These are phyloP conservation scores for Morpho achilles DNA, from an alignment of 2,888 invertebrate species.

Conservation along the genomic window DNA sequence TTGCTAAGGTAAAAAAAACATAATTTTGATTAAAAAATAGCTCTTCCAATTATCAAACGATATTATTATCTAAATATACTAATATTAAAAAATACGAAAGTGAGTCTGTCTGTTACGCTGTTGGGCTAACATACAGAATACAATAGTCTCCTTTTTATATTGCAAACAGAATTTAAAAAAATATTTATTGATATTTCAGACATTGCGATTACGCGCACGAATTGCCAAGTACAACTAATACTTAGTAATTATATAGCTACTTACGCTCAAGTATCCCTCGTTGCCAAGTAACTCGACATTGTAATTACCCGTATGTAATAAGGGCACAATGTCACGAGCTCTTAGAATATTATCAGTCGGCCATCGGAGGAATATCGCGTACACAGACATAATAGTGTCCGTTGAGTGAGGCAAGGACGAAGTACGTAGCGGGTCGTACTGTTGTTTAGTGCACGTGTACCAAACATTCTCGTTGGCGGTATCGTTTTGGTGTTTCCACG, in stretches of 20 bases:
- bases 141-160: no score
- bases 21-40: no score
- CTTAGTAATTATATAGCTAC: constrained; percentile 23
- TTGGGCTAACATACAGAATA: no score
- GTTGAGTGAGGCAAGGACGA: constrained; percentile 34
- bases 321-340: constrained; percentile 39
- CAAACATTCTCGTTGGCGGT: constrained; percentile 84
- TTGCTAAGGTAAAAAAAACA: no score
- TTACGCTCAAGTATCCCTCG: constrained; percentile 43
- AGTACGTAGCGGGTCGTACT: constrained; percentile 42
- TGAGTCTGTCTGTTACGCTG: no score
- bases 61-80: no score
- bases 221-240: no score
- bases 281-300: constrained; percentile 49
- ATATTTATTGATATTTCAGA: no score
- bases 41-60: no score
- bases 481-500: constrained; percentile 92
- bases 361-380: constrained; percentile 85
- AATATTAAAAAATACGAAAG: no score
- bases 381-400: constrained; percentile 66
- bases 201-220: no score
- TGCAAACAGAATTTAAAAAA: no score
- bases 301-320: constrained; percentile 43
- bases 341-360: constrained; percentile 77
- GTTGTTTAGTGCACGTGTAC: constrained; percentile 79